phyloP scores from a whole-genome alignment of 2,113 vertebrate species.

The Tiliqua scincoides region DNA sequence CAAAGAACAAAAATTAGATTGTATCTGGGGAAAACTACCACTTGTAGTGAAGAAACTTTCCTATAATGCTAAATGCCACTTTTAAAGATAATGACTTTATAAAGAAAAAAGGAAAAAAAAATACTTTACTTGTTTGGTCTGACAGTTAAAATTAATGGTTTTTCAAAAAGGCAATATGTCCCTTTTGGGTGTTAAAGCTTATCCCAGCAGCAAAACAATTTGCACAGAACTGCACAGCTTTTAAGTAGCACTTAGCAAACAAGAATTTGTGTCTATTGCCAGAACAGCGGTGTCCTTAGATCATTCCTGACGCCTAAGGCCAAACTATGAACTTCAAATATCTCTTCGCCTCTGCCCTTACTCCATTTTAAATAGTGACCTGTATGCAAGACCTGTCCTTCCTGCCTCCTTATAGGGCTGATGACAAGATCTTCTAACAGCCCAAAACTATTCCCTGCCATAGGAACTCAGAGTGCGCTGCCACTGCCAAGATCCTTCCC shows the following conservation, averaged over 20 bases:
- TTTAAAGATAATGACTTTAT: constrained; percentile 61
- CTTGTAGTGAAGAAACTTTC: constrained; percentile 38
- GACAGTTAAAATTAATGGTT: constrained; percentile 71
- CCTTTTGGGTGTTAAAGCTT: constrained; percentile 56
- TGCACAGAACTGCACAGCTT: constrained; percentile 40
- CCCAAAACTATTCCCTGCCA: too few species aligned
- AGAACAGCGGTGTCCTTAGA: constrained; percentile 32
- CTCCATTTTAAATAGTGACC: neutral
- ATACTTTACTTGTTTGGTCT: constrained; percentile 64
- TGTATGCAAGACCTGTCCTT: too few species aligned
- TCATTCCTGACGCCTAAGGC: constrained; percentile 35
- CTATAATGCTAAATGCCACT: constrained; percentile 57
- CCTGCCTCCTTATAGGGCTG: too few species aligned
- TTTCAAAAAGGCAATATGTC: constrained; percentile 67
- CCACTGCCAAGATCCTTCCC: too few species aligned
- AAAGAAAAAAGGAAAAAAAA: constrained; percentile 57
- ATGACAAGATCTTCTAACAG: neutral
- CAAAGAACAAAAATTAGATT: constrained; percentile 16
- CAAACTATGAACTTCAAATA: neutral
- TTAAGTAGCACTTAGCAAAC: constrained; percentile 46
- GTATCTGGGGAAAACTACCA: constrained; percentile 49
- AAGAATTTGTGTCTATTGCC: constrained; percentile 41
- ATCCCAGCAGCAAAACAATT: constrained; percentile 59
- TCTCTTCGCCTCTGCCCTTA: neutral
- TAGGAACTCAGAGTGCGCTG: too few species aligned